Percentiles rank a stretch among this genome's conserved stretches.
Evolutionary conservation across 2,113 vertebrate species (phyloP).

Genomic region (Sylvietta virens): DNA sequence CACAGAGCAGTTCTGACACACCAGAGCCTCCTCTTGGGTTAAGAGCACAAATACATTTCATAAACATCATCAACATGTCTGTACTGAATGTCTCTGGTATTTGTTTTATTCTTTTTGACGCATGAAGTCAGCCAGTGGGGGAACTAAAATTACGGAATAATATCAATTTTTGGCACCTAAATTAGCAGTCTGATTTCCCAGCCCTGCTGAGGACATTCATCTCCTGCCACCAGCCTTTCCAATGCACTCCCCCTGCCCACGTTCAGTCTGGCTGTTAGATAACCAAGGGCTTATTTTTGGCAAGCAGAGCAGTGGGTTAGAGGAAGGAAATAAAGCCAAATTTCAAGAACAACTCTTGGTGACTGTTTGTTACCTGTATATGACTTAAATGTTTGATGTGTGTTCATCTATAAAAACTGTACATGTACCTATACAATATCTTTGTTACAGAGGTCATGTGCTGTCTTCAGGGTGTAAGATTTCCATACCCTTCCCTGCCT

Average conservation of each 20-base stretch:
- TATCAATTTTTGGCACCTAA: not conserved
- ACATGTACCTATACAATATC: not conserved
- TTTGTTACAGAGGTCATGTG: not conserved
- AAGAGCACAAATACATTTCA: not conserved
- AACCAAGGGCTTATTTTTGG: slow-evolving; percentile 8
- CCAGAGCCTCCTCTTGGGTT: not conserved
- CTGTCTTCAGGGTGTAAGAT: not conserved
- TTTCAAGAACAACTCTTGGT: not conserved
- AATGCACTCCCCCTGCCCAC: not conserved
- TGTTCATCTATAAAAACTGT: not conserved
- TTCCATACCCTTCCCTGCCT: not conserved
- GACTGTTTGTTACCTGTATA: not conserved
- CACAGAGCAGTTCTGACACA: not conserved
- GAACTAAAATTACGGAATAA: slow-evolving; percentile 1
- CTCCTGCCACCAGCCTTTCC: not conserved
- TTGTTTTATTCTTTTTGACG: not conserved
- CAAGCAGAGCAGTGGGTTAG: not conserved
- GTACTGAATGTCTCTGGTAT: not conserved
- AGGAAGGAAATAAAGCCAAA: not conserved
- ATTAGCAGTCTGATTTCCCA: not conserved
- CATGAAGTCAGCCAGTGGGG: not conserved
- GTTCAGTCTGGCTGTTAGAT: slow-evolving; percentile 47
- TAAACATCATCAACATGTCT: not conserved
- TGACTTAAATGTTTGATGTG: not conserved
- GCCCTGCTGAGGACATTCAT: not conserved